Evolutionary conservation across 2,797 vertebrate species (phyloP).

Genomic region (Gymnopithys bicolor): DNA sequence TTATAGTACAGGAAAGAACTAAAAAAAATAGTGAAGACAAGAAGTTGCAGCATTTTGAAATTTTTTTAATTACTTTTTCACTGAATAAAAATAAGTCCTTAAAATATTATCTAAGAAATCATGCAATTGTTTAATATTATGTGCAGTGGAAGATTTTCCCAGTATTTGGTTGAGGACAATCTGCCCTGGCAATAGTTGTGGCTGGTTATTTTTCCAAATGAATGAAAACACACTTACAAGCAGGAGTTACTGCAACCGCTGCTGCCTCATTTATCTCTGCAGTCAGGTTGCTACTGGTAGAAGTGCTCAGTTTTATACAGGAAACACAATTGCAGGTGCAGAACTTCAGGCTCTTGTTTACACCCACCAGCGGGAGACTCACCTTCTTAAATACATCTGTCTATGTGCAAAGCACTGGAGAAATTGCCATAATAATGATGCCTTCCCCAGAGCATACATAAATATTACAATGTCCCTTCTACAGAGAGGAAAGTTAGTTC

Average conservation of each 20-base stretch:
- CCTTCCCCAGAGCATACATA: not conserved
- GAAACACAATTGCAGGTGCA: slow-evolving; percentile 55
- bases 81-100: not conserved
- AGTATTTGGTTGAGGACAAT: not conserved
- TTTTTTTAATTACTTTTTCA: not conserved
- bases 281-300: not conserved
- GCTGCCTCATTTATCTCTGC: slow-evolving; percentile 38
- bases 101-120: not conserved
- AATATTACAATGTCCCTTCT: slow-evolving; percentile 30
- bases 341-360: slow-evolving; percentile 48
- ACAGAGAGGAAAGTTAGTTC: not conserved
- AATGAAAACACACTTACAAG: slow-evolving; percentile 3
- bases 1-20: not conserved
- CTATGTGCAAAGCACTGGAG: slow-evolving; percentile 58
- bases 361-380: slow-evolving; percentile 43
- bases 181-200: not conserved
- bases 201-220: slow-evolving; percentile 41
- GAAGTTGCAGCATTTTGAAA: not conserved
- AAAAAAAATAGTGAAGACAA: not conserved
- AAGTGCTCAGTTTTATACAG: not conserved
- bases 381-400: slow-evolving; percentile 42
- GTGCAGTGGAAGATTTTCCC: not conserved
- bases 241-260: not conserved
- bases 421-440: slow-evolving; percentile 39
- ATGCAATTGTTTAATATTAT: not conserved